Evolutionary conservation across 2,888 invertebrate species (phyloP).

Genomic region (Lamellibrachia columna): DNA sequence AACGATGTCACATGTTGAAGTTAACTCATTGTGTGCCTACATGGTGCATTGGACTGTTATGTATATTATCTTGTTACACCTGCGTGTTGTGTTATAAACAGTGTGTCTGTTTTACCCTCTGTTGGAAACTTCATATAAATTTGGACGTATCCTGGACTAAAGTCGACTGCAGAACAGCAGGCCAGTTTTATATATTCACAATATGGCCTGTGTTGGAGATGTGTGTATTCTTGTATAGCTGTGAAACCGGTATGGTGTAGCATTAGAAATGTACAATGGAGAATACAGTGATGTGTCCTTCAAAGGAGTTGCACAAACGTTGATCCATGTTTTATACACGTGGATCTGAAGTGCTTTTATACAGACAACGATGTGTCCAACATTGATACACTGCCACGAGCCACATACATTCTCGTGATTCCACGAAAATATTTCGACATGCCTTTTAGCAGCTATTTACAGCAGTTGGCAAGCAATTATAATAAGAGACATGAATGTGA

Average conservation of each 20-base stretch:
- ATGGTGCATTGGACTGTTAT: not conserved
- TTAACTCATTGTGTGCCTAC: not conserved
- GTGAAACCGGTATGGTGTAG: not conserved
- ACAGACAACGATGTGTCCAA: not conserved
- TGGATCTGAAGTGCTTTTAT: not conserved
- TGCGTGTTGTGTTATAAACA: slow-evolving; percentile 12
- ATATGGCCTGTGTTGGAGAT: not conserved
- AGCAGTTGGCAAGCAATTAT: not conserved
- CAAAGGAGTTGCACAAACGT: not conserved
- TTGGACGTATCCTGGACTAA: not conserved
- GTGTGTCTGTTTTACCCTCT: not conserved
- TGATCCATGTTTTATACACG: not conserved
- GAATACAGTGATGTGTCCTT: not conserved
- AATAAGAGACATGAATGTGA: not conserved
- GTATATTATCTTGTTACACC: slow-evolving; percentile 5
- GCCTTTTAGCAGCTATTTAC: not conserved
- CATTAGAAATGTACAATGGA: not conserved
- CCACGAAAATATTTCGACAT: not conserved
- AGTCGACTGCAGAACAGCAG: no score
- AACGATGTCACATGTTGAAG: not conserved
- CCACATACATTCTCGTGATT: not conserved
- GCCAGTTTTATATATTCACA: not conserved
- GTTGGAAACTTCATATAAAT: not conserved
- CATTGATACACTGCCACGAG: not conserved
- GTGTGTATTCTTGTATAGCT: not conserved